A percentile compares a stretch with the other conserved stretches of the same genome.
Evolutionary conservation across 1,140 invertebrate species (phyloP).

Genomic region (Geopemphigus sp.): DNA sequence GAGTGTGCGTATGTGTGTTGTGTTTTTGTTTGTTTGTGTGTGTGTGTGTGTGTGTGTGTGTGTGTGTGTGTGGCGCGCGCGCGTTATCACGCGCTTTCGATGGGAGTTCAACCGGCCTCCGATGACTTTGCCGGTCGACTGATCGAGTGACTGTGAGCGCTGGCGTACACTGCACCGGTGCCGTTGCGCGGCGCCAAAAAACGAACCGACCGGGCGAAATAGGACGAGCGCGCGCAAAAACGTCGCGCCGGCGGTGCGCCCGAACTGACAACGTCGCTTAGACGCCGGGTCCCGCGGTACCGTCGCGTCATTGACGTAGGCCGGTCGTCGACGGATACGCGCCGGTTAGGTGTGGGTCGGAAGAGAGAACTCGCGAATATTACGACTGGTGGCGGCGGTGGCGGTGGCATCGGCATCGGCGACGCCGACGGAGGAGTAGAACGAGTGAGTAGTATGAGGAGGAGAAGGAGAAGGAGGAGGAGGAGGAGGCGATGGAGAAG

Average conservation of each 20-base stretch:
- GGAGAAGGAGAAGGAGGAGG: too few relatives aligned
- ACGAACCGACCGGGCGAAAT: slow-evolving; percentile 20
- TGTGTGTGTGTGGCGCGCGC: background rate
- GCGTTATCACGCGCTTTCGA: slow-evolving; percentile 46
- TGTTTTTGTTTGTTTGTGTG: background rate
- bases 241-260: slow-evolving; percentile 38
- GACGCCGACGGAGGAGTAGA: too few relatives aligned
- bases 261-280: slow-evolving; percentile 47
- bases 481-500: too few relatives aligned
- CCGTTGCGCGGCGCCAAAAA: slow-evolving; percentile 48
- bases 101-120: slow-evolving; percentile 49
- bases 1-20: background rate
- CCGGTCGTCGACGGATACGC: background rate
- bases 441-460: too few relatives aligned
- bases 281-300: slow-evolving; percentile 27
- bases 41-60: background rate
- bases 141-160: slow-evolving; percentile 49
- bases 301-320: background rate
- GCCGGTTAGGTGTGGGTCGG: background rate
- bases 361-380: slow-evolving; percentile 6
- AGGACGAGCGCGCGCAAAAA: slow-evolving; percentile 46
- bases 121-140: slow-evolving; percentile 50
- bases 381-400: background rate
- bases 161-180: slow-evolving; percentile 22
- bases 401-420: too few relatives aligned